Percentiles rank a stretch among this genome's conserved stretches.
phyloP scores from a whole-genome alignment of 2,113 vertebrate species.

The Vulpes lagopus region DNA sequence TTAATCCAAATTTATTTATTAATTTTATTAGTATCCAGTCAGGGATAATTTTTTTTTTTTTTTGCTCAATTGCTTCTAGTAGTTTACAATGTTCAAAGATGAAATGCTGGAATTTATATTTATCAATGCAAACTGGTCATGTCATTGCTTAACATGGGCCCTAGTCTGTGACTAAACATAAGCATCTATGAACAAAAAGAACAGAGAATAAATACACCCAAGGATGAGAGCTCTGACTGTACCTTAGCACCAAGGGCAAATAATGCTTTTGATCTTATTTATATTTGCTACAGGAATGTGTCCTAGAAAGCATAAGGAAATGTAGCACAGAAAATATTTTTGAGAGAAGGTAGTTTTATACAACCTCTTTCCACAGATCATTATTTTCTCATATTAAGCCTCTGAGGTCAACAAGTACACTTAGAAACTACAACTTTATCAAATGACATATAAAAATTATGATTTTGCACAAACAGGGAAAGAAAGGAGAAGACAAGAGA shows the following conservation, averaged over 20 bases:
- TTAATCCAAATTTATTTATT: conserved; percentile 37
- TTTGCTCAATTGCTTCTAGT: background rate
- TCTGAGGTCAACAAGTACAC: background rate
- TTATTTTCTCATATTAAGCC: background rate
- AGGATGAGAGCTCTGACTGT: background rate
- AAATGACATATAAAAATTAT: background rate
- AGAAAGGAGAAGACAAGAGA: background rate
- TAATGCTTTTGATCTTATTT: background rate
- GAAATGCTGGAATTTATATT: background rate
- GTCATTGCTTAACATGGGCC: background rate
- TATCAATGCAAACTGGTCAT: background rate
- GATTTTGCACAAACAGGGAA: background rate
- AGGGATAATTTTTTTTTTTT: background rate
- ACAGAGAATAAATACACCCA: background rate
- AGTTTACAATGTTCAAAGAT: background rate
- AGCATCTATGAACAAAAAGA: background rate
- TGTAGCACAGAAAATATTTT: background rate
- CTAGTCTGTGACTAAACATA: background rate
- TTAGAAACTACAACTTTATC: background rate
- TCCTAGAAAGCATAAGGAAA: background rate
- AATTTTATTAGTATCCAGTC: background rate
- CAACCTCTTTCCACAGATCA: background rate
- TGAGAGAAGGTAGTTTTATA: background rate
- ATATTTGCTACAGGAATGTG: background rate
- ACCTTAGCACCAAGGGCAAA: background rate